Conservation (phyloP, 2,797 vertebrate genomes). For the Malacoctenus gilli region DNA sequence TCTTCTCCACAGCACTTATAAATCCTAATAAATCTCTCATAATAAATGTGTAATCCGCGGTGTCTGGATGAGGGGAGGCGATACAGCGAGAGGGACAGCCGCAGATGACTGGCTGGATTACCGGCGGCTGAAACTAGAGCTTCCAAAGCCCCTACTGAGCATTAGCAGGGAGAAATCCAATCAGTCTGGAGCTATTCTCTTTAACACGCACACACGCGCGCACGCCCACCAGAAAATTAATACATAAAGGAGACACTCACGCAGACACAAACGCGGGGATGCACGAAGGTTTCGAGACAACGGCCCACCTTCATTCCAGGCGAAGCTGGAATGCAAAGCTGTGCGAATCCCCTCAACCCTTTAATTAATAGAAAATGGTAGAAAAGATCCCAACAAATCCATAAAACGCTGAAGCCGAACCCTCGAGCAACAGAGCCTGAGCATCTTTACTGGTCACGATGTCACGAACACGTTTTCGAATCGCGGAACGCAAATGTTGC, state of each 20-base stretch:
- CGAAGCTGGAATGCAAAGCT: too few species aligned
- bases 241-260: slow-evolving; percentile 31
- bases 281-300: slow-evolving; percentile 42
- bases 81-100: slow-evolving; percentile 68
- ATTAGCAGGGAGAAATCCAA: slow-evolving; percentile 78
- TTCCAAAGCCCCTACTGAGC: slow-evolving; percentile 70
- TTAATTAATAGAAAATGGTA: too few species aligned
- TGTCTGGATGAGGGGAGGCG: slow-evolving; percentile 71
- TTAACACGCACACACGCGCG: slow-evolving; percentile 45
- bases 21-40: slow-evolving; percentile 79
- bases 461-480: too few species aligned
- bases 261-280: slow-evolving; percentile 26
- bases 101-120: slow-evolving; percentile 78
- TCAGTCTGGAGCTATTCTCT: slow-evolving; percentile 73
- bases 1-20: slow-evolving; percentile 68
- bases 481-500: too few species aligned
- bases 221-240: slow-evolving; percentile 19
- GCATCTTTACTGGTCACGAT: too few species aligned
- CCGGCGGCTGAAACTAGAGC: slow-evolving; percentile 75
- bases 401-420: too few species aligned
- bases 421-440: too few species aligned
- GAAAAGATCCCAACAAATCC: too few species aligned
- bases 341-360: too few species aligned
- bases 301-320: not conserved
- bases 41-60: slow-evolving; percentile 73